These are phyloP conservation scores for Mormyrus proboscirostris DNA, from an alignment of 2,797 vertebrate genomes.

Conservation along the genomic window DNA sequence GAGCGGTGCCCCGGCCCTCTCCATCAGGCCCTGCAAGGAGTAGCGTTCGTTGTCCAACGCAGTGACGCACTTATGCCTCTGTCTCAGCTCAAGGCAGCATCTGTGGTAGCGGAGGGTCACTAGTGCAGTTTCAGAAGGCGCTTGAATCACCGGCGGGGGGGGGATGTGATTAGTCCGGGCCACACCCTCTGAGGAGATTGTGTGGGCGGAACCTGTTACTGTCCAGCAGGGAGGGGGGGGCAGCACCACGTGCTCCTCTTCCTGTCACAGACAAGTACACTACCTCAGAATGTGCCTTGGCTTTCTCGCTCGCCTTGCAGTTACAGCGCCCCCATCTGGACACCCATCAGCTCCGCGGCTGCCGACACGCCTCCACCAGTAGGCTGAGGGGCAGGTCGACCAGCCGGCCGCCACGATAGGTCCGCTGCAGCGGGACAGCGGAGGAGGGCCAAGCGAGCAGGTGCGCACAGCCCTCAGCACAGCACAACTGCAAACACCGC, in stretches of 20 bases:
- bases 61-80: constrained; percentile 26
- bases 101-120: constrained; percentile 1
- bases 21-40: constrained; percentile 32
- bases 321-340: constrained; percentile 25
- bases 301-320: background rate
- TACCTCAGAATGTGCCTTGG: background rate
- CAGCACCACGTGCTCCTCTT: constrained; percentile 33
- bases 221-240: constrained; percentile 28
- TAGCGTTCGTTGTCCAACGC: constrained; percentile 38
- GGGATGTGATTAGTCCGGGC: background rate
- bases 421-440: constrained; percentile 31
- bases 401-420: constrained; percentile 29
- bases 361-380: constrained; percentile 28
- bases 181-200: constrained; percentile 25
- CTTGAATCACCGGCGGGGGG: background rate
- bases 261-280: constrained; percentile 13
- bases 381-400: constrained; percentile 36
- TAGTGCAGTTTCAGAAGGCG: background rate
- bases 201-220: constrained; percentile 27
- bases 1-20: constrained; percentile 28
- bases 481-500: constrained; percentile 18
- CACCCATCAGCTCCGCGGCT: constrained; percentile 30
- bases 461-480: constrained; percentile 13
- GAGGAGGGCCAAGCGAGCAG: constrained; percentile 24
- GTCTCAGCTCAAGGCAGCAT: constrained; percentile 34